These are phyloP conservation scores for Elephas maximus DNA, from an alignment of 2,113 vertebrate genomes.

Conservation along the genomic window DNA sequence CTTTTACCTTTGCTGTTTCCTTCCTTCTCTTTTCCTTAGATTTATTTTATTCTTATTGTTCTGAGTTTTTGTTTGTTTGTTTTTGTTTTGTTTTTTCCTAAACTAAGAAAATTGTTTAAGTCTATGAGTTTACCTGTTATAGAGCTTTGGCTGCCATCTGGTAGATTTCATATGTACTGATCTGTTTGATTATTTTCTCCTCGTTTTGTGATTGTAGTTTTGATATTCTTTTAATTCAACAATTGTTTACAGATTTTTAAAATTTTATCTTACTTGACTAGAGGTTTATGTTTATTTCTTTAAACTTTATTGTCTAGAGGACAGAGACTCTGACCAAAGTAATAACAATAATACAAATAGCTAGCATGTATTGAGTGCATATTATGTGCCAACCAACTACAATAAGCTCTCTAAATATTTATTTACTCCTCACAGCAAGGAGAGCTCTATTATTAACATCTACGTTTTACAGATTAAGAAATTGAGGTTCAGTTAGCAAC, in stretches of 20 bases:
- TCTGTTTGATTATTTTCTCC: not conserved
- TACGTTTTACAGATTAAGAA: not conserved
- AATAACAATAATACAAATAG: not conserved
- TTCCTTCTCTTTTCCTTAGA: slow-evolving; percentile 14
- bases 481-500: not conserved
- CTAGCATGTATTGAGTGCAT: not conserved
- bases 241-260: not conserved
- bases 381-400: not conserved
- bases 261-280: not conserved
- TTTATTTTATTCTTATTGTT: not conserved
- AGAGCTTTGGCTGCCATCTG: not conserved
- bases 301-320: not conserved
- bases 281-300: not conserved
- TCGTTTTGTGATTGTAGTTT: not conserved
- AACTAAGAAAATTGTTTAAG: not conserved
- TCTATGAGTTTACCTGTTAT: not conserved
- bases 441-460: not conserved
- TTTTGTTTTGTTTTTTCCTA: no score
- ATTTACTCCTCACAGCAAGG: not conserved
- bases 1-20: not conserved
- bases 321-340: not conserved
- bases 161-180: not conserved
- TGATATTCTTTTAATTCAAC: slow-evolving; percentile 13
- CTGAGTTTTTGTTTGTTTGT: not conserved
- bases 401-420: not conserved